Evolutionary conservation across 64 coral and sea anemone genomes (phyloP), one percentile per base, ranked within the genome.

Genomic region (Hydrozoanthus tunicans): DNA sequence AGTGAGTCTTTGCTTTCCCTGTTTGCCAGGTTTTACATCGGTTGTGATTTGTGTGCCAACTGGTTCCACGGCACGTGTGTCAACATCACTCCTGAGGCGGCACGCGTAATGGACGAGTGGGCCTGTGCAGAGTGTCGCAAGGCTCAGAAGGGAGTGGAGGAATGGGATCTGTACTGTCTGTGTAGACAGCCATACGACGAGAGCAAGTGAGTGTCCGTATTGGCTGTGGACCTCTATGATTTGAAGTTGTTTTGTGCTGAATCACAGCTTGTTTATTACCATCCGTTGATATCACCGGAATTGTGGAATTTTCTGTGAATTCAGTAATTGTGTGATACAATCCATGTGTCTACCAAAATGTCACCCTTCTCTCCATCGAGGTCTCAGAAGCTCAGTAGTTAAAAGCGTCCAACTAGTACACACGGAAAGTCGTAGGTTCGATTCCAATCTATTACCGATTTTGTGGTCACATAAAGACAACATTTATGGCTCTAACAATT

Each of bases 61-160:
- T 99, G 97, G 97, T 99, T 99, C 55, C 97, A 99, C 23, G 97
- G 97, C 59, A 54, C 81, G 11, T 99, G 97, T 94, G 94, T 99
- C 58, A 91, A 92, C 51, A 89, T 99, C 56, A 90, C 83, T 9
- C 90, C 94, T 12, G 94, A 96, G 61, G 82, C 27, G 51, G 97
- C 97, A 3, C 75, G 79, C 20, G 80, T n/a, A 54, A 96, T 99
- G 94, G 94, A 96, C 15, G 91, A 99, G 54, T 99, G 89, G 77
- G 91, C 88, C 3, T 99, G 97, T 77, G 62, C 63, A 6, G 97
- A 99, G 65, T 99, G 97, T 59, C 82, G 57, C 17, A 81, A 94
- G 73, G 94, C 82, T 10, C 94, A 93, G 53, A 91, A 95, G 6
- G 94, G 90, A 51, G 97, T 99, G 7, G 97, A 99, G 69, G 91